These are phyloP conservation scores for Spialia ferax DNA, from an alignment of 2,888 invertebrate species.

Conservation along the genomic window DNA sequence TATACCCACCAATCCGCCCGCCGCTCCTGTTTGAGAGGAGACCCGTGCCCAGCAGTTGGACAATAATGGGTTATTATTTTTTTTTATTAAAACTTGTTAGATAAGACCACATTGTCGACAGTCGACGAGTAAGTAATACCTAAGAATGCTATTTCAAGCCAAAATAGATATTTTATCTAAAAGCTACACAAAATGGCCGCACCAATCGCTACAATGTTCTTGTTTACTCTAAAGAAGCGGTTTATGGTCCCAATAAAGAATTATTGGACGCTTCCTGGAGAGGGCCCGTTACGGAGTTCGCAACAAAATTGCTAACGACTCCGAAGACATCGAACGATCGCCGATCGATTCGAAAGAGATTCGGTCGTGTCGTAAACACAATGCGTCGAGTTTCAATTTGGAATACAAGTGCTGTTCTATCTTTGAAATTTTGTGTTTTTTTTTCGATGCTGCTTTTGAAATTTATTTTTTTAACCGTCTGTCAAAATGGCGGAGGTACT, in stretches of 20 bases:
- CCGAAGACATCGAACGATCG: conserved; percentile 36
- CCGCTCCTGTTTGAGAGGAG: no score
- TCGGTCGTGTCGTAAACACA: conserved; percentile 28
- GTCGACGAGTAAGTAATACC: no score
- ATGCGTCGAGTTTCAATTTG: conserved; percentile 3
- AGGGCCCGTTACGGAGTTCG: conserved; percentile 28
- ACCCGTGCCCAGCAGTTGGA: no score
- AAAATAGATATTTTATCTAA: conserved; percentile 16
- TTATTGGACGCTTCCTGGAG: conserved; percentile 41
- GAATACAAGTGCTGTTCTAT: neutral
- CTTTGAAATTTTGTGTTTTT: neutral
- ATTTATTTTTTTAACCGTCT: no score
- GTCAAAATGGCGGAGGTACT: no score
- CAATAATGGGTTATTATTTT: no score
- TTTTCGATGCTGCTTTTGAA: neutral
- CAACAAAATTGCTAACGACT: conserved; percentile 41
- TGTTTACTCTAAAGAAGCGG: conserved; percentile 40
- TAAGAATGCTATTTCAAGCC: neutral
- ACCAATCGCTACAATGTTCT: conserved; percentile 36
- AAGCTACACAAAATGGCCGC: conserved; percentile 40
- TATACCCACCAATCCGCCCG: no score
- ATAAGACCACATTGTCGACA: no score
- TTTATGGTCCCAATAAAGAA: conserved; percentile 41
- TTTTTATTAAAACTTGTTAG: no score
- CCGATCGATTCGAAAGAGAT: conserved; percentile 39